Percentiles rank a stretch among this genome's conserved stretches.
Conservation (phyloP, 1,140 invertebrate species). For the Drosophila sulfurigaster region DNA sequence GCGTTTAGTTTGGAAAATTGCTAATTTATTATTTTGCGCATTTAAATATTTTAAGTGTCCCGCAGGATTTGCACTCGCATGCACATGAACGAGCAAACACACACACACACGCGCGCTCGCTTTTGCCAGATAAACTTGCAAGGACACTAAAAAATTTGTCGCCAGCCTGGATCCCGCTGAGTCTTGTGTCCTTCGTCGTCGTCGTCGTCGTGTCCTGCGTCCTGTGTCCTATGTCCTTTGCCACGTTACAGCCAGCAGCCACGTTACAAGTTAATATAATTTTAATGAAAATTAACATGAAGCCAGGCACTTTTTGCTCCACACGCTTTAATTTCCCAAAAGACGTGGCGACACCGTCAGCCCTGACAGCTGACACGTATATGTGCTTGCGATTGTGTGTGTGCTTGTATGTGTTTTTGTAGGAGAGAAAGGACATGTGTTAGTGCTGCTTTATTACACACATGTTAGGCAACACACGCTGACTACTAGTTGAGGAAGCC, state of each 20-base stretch:
- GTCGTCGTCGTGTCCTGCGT: neutral
- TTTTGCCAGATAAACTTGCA: slow-evolving; percentile 69
- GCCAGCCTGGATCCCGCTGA: slow-evolving; percentile 52
- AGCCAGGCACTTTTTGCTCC: slow-evolving; percentile 76
- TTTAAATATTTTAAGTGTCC: slow-evolving; percentile 83
- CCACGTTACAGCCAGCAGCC: slow-evolving; percentile 51
- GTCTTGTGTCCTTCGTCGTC: slow-evolving; percentile 27
- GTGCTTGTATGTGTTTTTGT: slow-evolving; percentile 3
- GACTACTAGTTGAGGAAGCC: slow-evolving; percentile 56
- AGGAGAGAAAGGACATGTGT: slow-evolving; percentile 34
- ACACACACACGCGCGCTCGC: slow-evolving; percentile 2
- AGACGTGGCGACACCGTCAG: slow-evolving; percentile 53
- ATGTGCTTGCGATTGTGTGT: slow-evolving; percentile 6
- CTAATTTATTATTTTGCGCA: slow-evolving; percentile 83
- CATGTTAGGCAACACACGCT: slow-evolving; percentile 58
- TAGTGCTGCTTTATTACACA: slow-evolving; percentile 74
- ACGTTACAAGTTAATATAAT: slow-evolving; percentile 83
- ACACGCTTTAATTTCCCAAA: slow-evolving; percentile 82
- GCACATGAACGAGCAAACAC: slow-evolving; percentile 9
- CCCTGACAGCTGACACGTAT: slow-evolving; percentile 34
- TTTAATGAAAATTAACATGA: slow-evolving; percentile 84
- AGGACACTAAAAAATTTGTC: slow-evolving; percentile 82
- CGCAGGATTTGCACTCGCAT: slow-evolving; percentile 62
- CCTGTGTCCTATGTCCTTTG: slow-evolving; percentile 41
- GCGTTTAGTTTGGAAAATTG: slow-evolving; percentile 66